Base-by-base conservation (phyloP, 1,140 invertebrate species). In the Cylas formicarius region DNA sequence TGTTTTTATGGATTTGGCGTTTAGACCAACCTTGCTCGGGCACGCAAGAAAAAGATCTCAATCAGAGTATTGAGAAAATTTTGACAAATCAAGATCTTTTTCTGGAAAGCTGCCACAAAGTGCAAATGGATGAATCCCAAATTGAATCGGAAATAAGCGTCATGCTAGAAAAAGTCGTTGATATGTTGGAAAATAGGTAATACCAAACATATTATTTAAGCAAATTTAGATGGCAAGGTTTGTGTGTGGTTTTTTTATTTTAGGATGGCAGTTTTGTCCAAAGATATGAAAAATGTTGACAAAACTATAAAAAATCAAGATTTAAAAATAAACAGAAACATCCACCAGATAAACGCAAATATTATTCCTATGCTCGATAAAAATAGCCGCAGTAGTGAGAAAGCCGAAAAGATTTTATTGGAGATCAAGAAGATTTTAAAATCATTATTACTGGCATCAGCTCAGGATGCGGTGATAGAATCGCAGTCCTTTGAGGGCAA, bases 121-220 rank as follows among this genome's bases (percentile, higher is more conserved):
- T 76, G 17, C 75, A 78, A 53, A 67, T 71, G 28, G 72, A 77
- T 52, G 76, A 77, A 46, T 70, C 72, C 1, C 62, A 68, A 49
- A 55, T 73, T 5, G 70, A 72, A 51, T 67, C 62, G 3, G 69
- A 74, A 52, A 69, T 79, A 3, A 69, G 73, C 7, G 65, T 70
- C 29, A 69, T 76, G 19, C 53, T 79, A 22, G 71, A 74, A 39
- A 75, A 72, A 65, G 61, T 79, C 7, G 67, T 76, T 10, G 72
- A 74, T 44, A 71, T 70, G 2, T 65, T 80, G 21, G 68, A 72
- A 21, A 73, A 74, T 52, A 73, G 72, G 73, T 78, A 67, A 58
- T 64, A 7, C 11, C 7, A 28, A 28, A 5, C 11, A 8, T 28
- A 28, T 29, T 45, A 40, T 1, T 44, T 27, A 8, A 7, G 2